Conservation (phyloP, 2,797 vertebrate genomes). For the Oophaga sylvatica region DNA sequence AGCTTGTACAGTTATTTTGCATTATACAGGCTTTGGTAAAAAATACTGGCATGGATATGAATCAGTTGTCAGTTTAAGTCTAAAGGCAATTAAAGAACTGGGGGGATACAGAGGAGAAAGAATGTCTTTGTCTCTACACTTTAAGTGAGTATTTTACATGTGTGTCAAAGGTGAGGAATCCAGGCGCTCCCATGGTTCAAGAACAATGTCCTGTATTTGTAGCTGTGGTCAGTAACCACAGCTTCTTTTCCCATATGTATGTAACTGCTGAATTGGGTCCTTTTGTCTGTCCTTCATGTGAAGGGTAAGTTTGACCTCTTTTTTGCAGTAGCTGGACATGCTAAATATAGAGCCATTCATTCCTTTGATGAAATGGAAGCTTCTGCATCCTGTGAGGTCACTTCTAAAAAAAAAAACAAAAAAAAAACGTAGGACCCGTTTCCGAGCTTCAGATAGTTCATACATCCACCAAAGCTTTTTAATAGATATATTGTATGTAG, state of each 20-base stretch:
- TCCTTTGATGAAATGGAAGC: slow-evolving; percentile 30
- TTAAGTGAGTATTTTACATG: slow-evolving; percentile 13
- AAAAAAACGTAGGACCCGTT: neutral
- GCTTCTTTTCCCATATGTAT: slow-evolving; percentile 40
- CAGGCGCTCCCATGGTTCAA: slow-evolving; percentile 15
- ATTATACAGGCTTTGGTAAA: neutral
- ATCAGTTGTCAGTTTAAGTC: neutral
- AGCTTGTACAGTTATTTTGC: neutral
- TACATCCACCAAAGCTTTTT: neutral
- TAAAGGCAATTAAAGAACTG: neutral
- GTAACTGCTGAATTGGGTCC: slow-evolving; percentile 39
- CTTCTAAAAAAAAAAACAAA: neutral
- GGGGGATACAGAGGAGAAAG: neutral
- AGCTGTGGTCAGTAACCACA: slow-evolving; percentile 28
- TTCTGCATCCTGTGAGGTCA: slow-evolving; percentile 44
- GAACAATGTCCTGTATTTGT: slow-evolving; percentile 53
- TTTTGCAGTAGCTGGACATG: slow-evolving; percentile 29
- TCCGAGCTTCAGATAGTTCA: neutral
- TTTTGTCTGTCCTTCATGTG: slow-evolving; percentile 50
- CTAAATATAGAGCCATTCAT: slow-evolving; percentile 50
- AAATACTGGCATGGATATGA: neutral
- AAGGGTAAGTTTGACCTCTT: slow-evolving; percentile 39
- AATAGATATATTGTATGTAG: neutral
- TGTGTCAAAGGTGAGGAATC: slow-evolving; percentile 49
- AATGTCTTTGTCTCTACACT: slow-evolving; percentile 2